Evolutionary conservation across 2,113 vertebrate genomes (phyloP).

Genomic region (Sylvietta virens): DNA sequence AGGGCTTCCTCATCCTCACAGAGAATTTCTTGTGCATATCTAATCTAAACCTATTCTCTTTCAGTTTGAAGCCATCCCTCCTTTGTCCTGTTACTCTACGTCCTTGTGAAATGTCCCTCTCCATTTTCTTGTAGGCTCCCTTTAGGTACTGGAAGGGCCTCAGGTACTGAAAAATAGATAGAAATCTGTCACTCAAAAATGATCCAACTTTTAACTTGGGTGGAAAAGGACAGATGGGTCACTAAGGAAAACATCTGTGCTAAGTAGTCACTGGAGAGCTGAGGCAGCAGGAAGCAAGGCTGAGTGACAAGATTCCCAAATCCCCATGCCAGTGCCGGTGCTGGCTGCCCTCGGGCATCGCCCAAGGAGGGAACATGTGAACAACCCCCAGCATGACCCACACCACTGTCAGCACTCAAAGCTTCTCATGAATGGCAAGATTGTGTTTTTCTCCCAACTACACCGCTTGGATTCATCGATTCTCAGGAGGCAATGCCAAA

Average conservation of each 20-base stretch:
- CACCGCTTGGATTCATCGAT: background rate
- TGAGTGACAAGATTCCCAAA: background rate
- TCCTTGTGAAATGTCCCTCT: background rate
- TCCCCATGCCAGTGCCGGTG: background rate
- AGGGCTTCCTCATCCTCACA: background rate
- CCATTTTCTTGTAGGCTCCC: background rate
- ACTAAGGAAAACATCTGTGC: background rate
- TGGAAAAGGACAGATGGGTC: background rate
- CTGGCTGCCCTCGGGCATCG: background rate
- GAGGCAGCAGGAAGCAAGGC: background rate
- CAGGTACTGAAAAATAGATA: background rate
- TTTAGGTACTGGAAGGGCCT: background rate
- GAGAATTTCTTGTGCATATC: background rate
- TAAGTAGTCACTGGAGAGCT: background rate
- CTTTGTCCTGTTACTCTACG: background rate
- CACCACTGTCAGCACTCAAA: background rate
- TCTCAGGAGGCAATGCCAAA: constrained; percentile 19
- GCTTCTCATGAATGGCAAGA: constrained; percentile 59
- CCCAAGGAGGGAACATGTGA: background rate
- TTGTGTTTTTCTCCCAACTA: background rate
- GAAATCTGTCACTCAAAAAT: background rate
- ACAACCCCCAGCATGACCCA: background rate
- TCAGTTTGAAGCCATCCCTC: background rate
- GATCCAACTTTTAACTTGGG: background rate
- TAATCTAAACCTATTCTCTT: background rate